Evolutionary conservation across 1,140 invertebrate species (phyloP), one percentile per base, ranked within the genome.

Genomic region (Prorops nasuta): DNA sequence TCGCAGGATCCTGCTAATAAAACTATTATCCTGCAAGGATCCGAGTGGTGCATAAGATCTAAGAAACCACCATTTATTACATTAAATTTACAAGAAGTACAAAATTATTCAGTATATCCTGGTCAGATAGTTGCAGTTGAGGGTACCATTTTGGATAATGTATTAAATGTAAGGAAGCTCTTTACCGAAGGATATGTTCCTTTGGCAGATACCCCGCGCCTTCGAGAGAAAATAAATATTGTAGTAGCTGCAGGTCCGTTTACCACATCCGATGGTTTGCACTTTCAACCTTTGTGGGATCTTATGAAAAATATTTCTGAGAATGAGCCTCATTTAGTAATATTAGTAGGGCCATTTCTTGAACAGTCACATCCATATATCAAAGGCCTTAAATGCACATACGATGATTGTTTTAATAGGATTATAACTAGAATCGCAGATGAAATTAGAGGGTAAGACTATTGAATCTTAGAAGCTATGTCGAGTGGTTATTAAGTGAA

Each of bases 321-420:
- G 10, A 80, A 88, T 36, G 81, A 84, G 60, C 93, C 93, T 2
- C 84, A 96, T 67, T 72, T 94, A 3, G 80, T 91, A 21, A 81
- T 96, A 54, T 74, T 96, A 39, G 80, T 88, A 4, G 93, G 93
- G 0, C 92, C 93, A 3, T 92, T 96, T 61, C 60, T 94, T 22
- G 91, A 95, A 63, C 72, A 76, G 6, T 83, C 80, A 43, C 85
- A 91, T 70, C 69, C 79, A 1, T 74, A 81, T 19, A 71, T 91
- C 19, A 84, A 43, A 71, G 84, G 44, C 73, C 74, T 0, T 31
- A 54, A 6, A 69, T 51, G 6, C 82, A 86, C 86, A 1, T 90
- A 82, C 70, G 84, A 88, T 39, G 78, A 84, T 3, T 81, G 87
- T 48, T 92, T 92, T 66, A 81, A 86, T 34, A 82, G 81, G 59